Evolutionary conservation across 1,140 invertebrate genomes (phyloP).

Genomic region (Mycetomoellerius zeteki): DNA sequence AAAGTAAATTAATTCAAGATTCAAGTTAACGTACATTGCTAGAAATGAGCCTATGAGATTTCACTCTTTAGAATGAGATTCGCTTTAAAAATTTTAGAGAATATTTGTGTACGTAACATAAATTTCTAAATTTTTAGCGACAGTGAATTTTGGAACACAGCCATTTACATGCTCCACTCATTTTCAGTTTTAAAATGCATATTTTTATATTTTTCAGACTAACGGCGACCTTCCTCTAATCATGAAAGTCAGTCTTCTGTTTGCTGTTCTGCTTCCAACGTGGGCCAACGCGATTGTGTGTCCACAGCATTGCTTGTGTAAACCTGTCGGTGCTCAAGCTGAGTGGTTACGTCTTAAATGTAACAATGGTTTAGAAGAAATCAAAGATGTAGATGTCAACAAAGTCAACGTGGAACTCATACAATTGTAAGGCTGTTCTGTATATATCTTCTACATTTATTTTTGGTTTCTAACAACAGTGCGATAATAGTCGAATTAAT

Average conservation of each 20-base stretch:
- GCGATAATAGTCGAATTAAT: constrained; percentile 66
- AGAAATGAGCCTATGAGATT: no score
- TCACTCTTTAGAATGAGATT: no score
- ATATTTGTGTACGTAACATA: no score
- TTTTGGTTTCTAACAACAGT: constrained; percentile 3
- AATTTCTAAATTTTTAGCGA: no score
- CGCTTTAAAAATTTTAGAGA: no score
- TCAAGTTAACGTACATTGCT: no score
- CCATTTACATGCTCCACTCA: not conserved
- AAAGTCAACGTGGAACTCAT: constrained; percentile 82
- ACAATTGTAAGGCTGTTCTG: constrained; percentile 79
- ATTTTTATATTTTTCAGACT: constrained; percentile 52
- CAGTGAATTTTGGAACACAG: no score
- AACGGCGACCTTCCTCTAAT: constrained; percentile 53
- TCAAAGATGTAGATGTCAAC: constrained; percentile 82
- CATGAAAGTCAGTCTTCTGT: constrained; percentile 78
- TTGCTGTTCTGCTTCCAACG: constrained; percentile 79
- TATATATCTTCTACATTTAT: constrained; percentile 16
- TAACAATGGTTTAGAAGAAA: constrained; percentile 79
- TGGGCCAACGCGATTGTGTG: constrained; percentile 74
- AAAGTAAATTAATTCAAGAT: no score
- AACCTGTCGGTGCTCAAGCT: constrained; percentile 82
- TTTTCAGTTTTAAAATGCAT: not conserved
- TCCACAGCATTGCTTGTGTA: constrained; percentile 82
- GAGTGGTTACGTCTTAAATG: constrained; percentile 84